These are phyloP conservation scores for Drosophila rhopaloa DNA, from an alignment of 1,140 invertebrate genomes.

Conservation along the genomic window DNA sequence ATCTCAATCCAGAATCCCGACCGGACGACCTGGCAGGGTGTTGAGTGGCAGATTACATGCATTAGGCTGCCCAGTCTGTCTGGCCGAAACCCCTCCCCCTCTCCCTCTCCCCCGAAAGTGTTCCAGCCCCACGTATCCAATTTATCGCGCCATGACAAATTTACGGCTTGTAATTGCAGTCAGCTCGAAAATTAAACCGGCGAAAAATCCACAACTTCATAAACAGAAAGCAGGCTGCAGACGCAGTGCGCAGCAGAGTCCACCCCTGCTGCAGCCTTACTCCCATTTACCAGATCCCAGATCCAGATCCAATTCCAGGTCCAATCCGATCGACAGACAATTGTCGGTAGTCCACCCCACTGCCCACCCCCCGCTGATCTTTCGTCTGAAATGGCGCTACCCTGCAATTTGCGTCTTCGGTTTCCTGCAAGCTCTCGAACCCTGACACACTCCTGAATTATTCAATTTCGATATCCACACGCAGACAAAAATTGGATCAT, in stretches of 20 bases:
- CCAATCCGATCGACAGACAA: constrained; percentile 32
- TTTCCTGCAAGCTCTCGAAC: constrained; percentile 64
- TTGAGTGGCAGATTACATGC: constrained; percentile 83
- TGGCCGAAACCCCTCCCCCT: not conserved
- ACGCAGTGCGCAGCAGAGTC: not conserved
- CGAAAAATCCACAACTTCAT: constrained; percentile 80
- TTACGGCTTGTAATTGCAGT: constrained; percentile 83
- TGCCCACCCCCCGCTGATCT: constrained; percentile 23
- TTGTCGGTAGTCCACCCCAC: constrained; percentile 2
- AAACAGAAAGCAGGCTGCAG: constrained; percentile 52
- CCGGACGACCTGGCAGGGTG: constrained; percentile 67
- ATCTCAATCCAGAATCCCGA: constrained; percentile 3
- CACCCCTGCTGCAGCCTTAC: not conserved
- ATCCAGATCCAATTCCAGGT: constrained; percentile 8
- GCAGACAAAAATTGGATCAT: not conserved
- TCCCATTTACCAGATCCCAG: constrained; percentile 2
- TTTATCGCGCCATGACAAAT: constrained; percentile 83
- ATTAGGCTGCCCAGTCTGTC: constrained; percentile 68
- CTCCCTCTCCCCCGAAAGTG: not conserved
- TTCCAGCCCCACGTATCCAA: constrained; percentile 33
- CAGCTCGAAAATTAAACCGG: constrained; percentile 69
- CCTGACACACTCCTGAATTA: constrained; percentile 29
- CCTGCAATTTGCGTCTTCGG: constrained; percentile 75
- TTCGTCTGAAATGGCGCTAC: constrained; percentile 55
- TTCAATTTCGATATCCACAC: constrained; percentile 25